Conservation (phyloP, 1,140 invertebrate genomes). For the Drosophila takahashii region DNA sequence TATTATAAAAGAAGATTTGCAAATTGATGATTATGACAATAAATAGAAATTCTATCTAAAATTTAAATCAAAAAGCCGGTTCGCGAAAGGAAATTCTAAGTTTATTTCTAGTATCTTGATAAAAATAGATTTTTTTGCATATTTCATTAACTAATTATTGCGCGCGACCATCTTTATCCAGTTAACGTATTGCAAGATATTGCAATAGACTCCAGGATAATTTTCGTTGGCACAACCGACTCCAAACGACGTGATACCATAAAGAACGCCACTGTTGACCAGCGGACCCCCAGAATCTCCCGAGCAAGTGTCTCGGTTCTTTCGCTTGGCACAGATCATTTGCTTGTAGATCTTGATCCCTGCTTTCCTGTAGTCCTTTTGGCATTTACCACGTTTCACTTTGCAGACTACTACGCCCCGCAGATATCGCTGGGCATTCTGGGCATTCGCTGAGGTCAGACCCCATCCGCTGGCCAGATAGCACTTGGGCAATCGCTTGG, state of each 20-base stretch:
- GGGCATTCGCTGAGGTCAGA: conserved; percentile 23
- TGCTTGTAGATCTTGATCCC: conserved; percentile 46
- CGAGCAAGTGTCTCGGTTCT: conserved; percentile 64
- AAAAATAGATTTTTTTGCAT: neutral
- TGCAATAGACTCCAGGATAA: conserved; percentile 51
- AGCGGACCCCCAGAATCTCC: conserved; percentile 66
- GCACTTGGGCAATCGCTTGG: conserved; percentile 17
- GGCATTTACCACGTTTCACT: conserved; percentile 10
- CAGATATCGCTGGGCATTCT: conserved; percentile 42
- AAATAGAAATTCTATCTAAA: neutral
- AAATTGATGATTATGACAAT: neutral
- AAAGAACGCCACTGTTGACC: conserved; percentile 10
- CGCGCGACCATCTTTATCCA: conserved; percentile 36
- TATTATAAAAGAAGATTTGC: neutral
- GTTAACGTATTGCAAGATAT: conserved; percentile 2
- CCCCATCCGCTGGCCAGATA: conserved; percentile 64
- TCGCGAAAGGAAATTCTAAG: too few species aligned
- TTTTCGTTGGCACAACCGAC: conserved; percentile 48
- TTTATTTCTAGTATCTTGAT: too few species aligned
- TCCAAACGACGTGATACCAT: conserved; percentile 63
- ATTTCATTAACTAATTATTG: neutral
- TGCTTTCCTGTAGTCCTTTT: conserved; percentile 2
- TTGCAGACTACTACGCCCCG: conserved; percentile 25
- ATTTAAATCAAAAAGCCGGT: neutral
- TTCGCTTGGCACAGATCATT: conserved; percentile 50